Evolutionary conservation across 2,797 vertebrate species (phyloP).

Genomic region (Silurus lanzhouensis): DNA sequence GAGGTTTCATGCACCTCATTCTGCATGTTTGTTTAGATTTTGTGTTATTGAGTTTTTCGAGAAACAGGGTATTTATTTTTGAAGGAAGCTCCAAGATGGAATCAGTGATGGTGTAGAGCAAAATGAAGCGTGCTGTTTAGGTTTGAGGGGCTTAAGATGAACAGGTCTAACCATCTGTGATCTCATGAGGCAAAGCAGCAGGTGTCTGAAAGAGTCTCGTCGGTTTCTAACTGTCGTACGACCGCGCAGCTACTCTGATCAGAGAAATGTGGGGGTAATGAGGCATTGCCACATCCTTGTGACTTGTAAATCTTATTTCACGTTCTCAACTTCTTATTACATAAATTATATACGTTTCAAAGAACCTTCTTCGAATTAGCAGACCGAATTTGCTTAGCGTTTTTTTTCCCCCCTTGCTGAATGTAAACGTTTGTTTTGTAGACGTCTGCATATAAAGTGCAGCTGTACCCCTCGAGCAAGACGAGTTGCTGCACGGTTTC

Average conservation of each 20-base stretch:
- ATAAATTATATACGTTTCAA: neutral
- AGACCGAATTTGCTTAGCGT: neutral
- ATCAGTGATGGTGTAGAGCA: too few species aligned
- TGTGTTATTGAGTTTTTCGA: too few species aligned
- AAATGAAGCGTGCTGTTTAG: too few species aligned
- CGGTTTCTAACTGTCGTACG: neutral
- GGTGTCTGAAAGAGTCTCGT: neutral
- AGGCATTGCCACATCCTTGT: neutral
- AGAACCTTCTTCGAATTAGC: too few species aligned
- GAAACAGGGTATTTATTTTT: too few species aligned
- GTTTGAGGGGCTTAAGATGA: too few species aligned
- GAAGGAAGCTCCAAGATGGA: too few species aligned
- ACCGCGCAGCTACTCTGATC: neutral
- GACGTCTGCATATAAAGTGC: neutral
- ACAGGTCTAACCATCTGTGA: too few species aligned
- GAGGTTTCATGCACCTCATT: too few species aligned
- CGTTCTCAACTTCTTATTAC: too few species aligned
- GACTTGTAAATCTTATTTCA: neutral
- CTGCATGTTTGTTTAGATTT: neutral
- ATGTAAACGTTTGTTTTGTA: too few species aligned
- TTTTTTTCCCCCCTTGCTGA: neutral
- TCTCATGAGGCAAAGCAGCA: neutral
- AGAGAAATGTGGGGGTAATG: neutral
- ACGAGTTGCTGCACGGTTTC: neutral
- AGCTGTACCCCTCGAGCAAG: neutral